Percentiles rank a stretch among this genome's conserved stretches.
These are phyloP conservation scores for Cygnus atratus DNA, from an alignment of 2,113 vertebrate genomes.

Conservation along the genomic window DNA sequence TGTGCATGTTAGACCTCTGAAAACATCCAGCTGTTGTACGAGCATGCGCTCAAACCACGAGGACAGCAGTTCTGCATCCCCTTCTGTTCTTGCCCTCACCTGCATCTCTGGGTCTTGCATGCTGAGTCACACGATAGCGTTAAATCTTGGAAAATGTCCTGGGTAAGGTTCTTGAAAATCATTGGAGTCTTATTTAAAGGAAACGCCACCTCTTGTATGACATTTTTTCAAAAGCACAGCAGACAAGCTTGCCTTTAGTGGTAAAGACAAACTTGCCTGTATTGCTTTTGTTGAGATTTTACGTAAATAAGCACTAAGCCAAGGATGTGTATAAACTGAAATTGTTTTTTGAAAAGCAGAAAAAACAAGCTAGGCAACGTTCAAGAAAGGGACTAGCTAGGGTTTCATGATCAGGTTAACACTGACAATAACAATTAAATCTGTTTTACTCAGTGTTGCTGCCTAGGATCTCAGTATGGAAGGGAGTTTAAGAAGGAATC, in stretches of 20 bases:
- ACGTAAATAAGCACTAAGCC: neutral
- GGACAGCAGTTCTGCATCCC: neutral
- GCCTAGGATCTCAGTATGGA: neutral
- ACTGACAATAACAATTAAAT: neutral
- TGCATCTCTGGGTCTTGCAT: neutral
- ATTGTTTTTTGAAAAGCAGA: neutral
- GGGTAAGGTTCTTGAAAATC: neutral
- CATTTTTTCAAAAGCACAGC: neutral
- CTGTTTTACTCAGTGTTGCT: neutral
- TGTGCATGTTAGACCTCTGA: neutral
- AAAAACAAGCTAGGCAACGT: neutral
- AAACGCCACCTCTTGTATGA: neutral
- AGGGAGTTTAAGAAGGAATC: neutral
- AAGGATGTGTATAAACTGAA: neutral
- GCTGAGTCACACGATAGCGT: neutral
- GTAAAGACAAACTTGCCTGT: neutral
- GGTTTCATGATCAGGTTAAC: neutral
- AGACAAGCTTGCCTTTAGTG: neutral
- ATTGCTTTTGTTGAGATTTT: constrained; percentile 5
- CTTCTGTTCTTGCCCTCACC: neutral
- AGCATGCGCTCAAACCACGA: neutral
- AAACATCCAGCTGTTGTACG: neutral
- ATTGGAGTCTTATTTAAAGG: neutral
- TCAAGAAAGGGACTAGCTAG: neutral
- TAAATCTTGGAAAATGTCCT: neutral